Conservation (phyloP, 2,113 vertebrate genomes). For the Poecile atricapillus region DNA sequence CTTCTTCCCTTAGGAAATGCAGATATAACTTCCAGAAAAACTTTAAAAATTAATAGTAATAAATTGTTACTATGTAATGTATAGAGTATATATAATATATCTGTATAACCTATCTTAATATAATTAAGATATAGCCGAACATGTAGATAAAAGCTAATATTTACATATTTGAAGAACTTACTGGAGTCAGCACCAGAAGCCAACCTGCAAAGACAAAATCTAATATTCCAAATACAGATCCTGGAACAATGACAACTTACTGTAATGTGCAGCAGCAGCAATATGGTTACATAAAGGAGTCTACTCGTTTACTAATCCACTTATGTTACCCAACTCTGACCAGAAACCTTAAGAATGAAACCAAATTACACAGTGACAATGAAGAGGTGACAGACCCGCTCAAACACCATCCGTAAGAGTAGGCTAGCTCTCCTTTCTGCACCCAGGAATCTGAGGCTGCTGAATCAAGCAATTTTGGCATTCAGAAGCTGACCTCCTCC, state of each 20-base stretch:
- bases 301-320: background rate
- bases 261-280: background rate
- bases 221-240: conserved; percentile 11
- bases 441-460: background rate
- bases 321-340: background rate
- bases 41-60: background rate
- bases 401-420: background rate
- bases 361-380: background rate
- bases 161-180: background rate
- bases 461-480: background rate
- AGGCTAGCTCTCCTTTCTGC: background rate
- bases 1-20: background rate
- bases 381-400: background rate
- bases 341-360: background rate
- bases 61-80: background rate
- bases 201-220: background rate
- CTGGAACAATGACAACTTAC: conserved; percentile 20
- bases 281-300: conserved; percentile 1
- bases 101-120: background rate
- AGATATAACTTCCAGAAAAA: background rate
- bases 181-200: background rate
- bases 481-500: background rate
- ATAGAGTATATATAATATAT: background rate
- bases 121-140: background rate
- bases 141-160: background rate